These are phyloP conservation scores for Garra rufa DNA, from an alignment of 2,113 vertebrate species.

Conservation along the genomic window DNA sequence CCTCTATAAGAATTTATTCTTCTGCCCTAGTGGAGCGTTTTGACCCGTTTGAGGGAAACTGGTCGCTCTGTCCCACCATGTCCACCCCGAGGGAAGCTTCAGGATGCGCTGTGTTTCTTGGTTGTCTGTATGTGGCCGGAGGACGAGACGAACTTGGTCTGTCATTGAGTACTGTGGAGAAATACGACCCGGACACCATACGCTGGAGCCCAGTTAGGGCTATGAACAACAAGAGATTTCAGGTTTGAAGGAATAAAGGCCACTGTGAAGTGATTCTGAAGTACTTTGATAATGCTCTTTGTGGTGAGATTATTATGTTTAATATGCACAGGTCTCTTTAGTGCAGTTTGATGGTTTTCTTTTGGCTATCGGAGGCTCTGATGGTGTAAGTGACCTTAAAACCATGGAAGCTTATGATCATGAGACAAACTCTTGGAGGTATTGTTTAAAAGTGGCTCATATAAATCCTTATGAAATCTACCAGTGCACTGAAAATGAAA, in stretches of 20 bases:
- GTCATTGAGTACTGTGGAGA: constrained; percentile 56
- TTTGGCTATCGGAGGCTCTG: constrained; percentile 60
- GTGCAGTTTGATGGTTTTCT: constrained; percentile 55
- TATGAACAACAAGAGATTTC: constrained; percentile 59
- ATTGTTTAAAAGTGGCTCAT: background rate
- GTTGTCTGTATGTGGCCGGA: constrained; percentile 57
- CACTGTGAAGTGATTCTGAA: background rate
- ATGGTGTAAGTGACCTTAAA: constrained; percentile 58
- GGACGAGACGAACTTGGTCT: constrained; percentile 59
- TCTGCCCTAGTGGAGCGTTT: constrained; percentile 45
- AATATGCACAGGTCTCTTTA: constrained; percentile 54
- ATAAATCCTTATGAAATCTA: no score
- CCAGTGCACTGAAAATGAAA: no score
- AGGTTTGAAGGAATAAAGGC: constrained; percentile 30
- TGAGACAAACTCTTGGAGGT: constrained; percentile 64
- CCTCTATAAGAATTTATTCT: background rate
- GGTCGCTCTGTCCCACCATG: constrained; percentile 55
- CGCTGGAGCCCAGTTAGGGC: constrained; percentile 54
- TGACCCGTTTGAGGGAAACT: constrained; percentile 57
- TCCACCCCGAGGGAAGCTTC: constrained; percentile 51
- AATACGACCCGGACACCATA: constrained; percentile 52
- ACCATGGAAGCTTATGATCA: constrained; percentile 62
- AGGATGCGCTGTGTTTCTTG: constrained; percentile 51
- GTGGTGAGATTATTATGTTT: background rate
- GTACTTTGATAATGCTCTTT: background rate